Evolutionary conservation across 2,797 vertebrate species (phyloP).

Genomic region (Onychomys leucogaster): DNA sequence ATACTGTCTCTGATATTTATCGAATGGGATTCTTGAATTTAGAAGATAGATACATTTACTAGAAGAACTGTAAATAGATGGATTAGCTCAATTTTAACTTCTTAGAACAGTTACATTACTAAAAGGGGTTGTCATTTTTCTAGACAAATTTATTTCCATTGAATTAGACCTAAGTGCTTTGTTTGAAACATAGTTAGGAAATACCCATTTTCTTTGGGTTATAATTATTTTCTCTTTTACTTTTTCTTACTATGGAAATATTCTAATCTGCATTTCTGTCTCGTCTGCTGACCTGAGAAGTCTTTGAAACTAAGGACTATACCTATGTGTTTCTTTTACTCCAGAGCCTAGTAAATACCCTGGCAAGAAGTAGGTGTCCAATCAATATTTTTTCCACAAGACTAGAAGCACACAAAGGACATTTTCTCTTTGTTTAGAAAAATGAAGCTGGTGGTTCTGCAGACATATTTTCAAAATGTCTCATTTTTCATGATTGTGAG

Average conservation of each 20-base stretch:
- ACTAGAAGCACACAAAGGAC: conserved; percentile 55
- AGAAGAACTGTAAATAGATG: neutral
- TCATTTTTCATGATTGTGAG: conserved; percentile 63
- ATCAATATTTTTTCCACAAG: conserved; percentile 67
- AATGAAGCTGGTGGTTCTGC: conserved; percentile 44
- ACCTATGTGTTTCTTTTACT: neutral
- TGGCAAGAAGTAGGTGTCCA: conserved; percentile 25
- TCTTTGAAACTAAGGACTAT: neutral
- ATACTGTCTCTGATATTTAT: neutral
- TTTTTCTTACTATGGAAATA: neutral
- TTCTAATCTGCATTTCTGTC: neutral
- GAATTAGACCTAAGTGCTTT: neutral
- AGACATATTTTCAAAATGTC: conserved; percentile 66
- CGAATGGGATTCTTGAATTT: neutral
- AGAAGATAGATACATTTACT: neutral
- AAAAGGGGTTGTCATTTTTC: neutral
- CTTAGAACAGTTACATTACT: neutral
- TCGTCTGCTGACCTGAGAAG: neutral
- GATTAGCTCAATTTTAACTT: neutral
- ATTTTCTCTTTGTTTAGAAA: conserved; percentile 62
- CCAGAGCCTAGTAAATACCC: neutral
- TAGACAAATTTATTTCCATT: neutral
- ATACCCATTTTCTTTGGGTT: neutral
- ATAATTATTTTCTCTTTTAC: neutral
- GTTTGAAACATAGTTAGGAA: neutral